Evolutionary conservation across 2,797 vertebrate genomes (phyloP).

Genomic region (Synaphobranchus kaupii): DNA sequence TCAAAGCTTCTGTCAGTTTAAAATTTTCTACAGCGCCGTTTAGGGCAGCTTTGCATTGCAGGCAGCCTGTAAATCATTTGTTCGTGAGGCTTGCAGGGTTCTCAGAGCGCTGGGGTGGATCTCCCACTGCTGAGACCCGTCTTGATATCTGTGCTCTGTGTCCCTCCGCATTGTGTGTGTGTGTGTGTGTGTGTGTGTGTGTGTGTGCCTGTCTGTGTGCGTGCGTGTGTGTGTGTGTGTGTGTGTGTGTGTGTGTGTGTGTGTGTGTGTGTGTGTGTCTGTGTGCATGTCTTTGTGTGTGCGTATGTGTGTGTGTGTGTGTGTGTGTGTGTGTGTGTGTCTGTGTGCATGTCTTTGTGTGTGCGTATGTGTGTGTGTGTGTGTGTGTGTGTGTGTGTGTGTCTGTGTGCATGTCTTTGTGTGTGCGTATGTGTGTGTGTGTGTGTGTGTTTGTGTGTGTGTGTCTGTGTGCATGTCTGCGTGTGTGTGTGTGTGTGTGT

Average conservation of each 20-base stretch:
- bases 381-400: no score
- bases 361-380: no score
- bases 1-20: background rate
- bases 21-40: background rate
- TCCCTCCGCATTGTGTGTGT: slow-evolving; percentile 41
- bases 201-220: slow-evolving; percentile 56
- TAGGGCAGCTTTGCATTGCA: background rate
- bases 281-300: no score
- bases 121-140: background rate
- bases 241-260: slow-evolving; percentile 2
- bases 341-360: no score
- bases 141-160: background rate
- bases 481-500: no score
- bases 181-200: slow-evolving; percentile 56
- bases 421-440: no score
- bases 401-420: no score
- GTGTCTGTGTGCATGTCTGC: no score
- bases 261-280: no score
- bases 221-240: slow-evolving; percentile 51
- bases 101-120: background rate
- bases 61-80: background rate
- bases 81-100: background rate
- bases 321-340: no score
- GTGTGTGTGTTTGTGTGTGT: no score
- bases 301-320: no score